Evolutionary conservation across 2,888 invertebrate genomes (phyloP).

Genomic region (Ellobium chinense): DNA sequence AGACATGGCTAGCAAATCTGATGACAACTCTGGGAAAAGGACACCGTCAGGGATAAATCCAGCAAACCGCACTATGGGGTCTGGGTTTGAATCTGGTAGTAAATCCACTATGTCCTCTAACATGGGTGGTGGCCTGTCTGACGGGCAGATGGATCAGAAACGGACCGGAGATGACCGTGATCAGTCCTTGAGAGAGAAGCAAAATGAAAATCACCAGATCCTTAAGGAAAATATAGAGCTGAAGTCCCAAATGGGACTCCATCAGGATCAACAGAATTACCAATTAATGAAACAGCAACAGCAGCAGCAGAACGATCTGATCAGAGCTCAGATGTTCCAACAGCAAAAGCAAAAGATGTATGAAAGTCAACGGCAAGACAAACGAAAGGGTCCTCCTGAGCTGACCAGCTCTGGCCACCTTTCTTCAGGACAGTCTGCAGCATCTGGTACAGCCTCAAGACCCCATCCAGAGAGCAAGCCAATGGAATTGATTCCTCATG

Average conservation of each 20-base stretch:
- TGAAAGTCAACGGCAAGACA: constrained; percentile 50
- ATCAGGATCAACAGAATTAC: constrained; percentile 59
- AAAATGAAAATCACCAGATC: constrained; percentile 78
- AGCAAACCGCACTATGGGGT: constrained; percentile 58
- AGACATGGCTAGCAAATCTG: constrained; percentile 52
- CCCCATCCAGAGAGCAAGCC: constrained; percentile 7
- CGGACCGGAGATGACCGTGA: constrained; percentile 56
- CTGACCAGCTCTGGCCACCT: constrained; percentile 40
- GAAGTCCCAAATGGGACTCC: constrained; percentile 77
- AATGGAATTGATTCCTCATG: constrained; percentile 22
- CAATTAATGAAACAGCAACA: constrained; percentile 83
- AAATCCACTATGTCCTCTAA: not conserved
- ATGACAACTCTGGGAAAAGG: constrained; percentile 48
- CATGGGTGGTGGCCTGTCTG: constrained; percentile 47
- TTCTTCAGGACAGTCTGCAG: not conserved
- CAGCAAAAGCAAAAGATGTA: constrained; percentile 77
- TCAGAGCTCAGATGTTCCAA: constrained; percentile 48
- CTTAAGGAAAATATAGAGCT: constrained; percentile 78
- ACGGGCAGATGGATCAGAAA: constrained; percentile 52
- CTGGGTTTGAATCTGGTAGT: constrained; percentile 56
- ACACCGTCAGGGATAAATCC: constrained; percentile 20
- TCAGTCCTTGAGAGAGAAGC: constrained; percentile 72
- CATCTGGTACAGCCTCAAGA: not conserved
- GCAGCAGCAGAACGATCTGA: constrained; percentile 42
- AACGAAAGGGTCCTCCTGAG: constrained; percentile 49